Base-by-base conservation (phyloP, 2,797 vertebrate species). In the Synaphobranchus kaupii region DNA sequence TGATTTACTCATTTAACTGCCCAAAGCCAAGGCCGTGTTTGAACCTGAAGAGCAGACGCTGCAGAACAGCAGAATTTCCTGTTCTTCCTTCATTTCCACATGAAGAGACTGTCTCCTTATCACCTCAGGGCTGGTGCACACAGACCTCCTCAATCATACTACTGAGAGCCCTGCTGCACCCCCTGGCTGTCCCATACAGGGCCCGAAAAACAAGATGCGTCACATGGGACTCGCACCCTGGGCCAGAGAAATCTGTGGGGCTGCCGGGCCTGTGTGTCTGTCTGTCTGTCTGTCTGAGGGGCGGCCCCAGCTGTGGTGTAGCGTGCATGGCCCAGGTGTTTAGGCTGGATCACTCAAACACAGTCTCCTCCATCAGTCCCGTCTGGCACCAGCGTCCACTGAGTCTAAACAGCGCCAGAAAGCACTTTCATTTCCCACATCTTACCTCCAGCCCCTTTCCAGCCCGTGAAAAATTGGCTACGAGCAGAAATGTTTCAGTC, bases 381-480 rank as follows among this genome's bases (percentile, higher is more conserved):
- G 87, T 78, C 4, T 78, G 88, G 90, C 50, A 89, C 73, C 60
- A 4, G 31, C 84, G 78, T 66, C 47, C 6, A 10, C 81, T 88
- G 66, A 88, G 86, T 47, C 86, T 73, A 2, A n/a, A 84, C 54
- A 44, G n/a, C 47, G 90, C 87, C 86, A 87, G 86, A 86, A 85
- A 17, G 85, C 85, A 90, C 90, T 91, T 90, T 90, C 88, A 92
- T 93, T 93, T 92, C 91, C 92, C 89, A 91, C 93, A 91, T 88
- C 90, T 92, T 89, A 94, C 92, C 89, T 89, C 89, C 86, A 86
- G 85, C 85, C 85, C 88, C 88, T 88, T 83, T 88, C 76, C 87
- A 80, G 20, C 71, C 34, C 44, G 86, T 89, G 89, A 89, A 90
- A 91, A 86, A 85, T 68, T 28, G 81, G 73, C 66, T 58, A 50